Evolutionary conservation across 2,888 invertebrate genomes (phyloP).

Genomic region (Lamellibrachia satsuma): DNA sequence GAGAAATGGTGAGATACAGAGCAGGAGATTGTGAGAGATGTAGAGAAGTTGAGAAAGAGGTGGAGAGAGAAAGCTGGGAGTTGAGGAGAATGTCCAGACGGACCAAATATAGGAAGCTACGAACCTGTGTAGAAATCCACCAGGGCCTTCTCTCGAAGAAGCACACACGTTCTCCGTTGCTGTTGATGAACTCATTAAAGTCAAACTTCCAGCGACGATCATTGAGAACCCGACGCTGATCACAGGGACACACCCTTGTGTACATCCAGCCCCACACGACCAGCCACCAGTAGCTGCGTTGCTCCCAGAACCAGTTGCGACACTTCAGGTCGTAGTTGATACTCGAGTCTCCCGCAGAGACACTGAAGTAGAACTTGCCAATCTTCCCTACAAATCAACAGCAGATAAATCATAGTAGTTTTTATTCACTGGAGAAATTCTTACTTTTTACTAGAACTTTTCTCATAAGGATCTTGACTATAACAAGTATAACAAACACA

Average conservation of each 20-base stretch:
- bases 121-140: neutral
- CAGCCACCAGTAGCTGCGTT: neutral
- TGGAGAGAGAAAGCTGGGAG: neutral
- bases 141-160: neutral
- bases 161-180: neutral
- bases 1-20: constrained; percentile 1
- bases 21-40: neutral
- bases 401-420: neutral
- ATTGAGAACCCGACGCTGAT: neutral
- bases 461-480: neutral
- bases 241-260: neutral
- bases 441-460: neutral
- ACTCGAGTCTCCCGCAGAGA: neutral
- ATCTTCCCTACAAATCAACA: neutral
- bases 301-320: constrained; percentile 19
- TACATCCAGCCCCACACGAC: neutral
- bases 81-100: neutral
- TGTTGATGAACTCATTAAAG: neutral
- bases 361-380: neutral
- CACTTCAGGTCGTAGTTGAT: constrained; percentile 21
- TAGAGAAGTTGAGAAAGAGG: neutral
- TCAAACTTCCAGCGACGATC: neutral
- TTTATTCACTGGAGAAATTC: neutral
- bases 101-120: neutral
- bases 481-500: neutral